Conservation (phyloP, 2,113 vertebrate species). For the Saccopteryx bilineata region DNA sequence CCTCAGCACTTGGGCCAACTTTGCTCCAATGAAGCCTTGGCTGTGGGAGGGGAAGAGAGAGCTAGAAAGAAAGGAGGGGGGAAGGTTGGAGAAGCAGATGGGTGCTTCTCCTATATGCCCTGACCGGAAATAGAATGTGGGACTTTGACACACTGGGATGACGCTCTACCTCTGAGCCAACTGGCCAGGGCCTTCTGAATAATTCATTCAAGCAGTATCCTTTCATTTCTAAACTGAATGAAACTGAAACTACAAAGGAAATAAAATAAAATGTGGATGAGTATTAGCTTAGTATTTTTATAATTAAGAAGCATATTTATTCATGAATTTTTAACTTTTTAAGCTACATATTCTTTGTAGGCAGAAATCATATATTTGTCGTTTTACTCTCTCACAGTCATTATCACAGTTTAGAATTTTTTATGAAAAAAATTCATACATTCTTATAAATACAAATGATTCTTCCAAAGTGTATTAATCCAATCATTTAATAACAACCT, state of each 20-base stretch:
- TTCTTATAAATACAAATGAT: background rate
- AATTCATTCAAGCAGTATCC: background rate
- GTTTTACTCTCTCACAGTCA: background rate
- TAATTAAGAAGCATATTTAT: background rate
- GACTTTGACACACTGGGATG: no score
- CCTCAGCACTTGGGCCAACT: no score
- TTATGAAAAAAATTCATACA: background rate
- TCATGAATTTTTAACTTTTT: background rate
- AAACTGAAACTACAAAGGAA: background rate
- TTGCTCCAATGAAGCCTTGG: no score
- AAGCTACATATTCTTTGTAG: background rate
- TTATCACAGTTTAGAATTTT: slow-evolving; percentile 38
- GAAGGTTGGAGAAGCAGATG: no score
- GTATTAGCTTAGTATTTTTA: slow-evolving; percentile 14
- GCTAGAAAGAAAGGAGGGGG: no score
- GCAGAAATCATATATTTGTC: background rate
- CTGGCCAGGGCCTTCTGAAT: background rate
- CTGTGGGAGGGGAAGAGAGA: no score
- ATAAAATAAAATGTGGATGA: background rate
- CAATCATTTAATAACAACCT: background rate
- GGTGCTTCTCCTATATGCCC: no score
- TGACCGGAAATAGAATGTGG: no score
- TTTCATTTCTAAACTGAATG: background rate
- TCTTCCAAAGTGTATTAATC: slow-evolving; percentile 7
- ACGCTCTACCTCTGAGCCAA: no score